A percentile compares a stretch with the other conserved stretches of the same genome.
Conservation (phyloP, 2,888 invertebrate genomes). For the Cataglyphis rosenhaueri region DNA sequence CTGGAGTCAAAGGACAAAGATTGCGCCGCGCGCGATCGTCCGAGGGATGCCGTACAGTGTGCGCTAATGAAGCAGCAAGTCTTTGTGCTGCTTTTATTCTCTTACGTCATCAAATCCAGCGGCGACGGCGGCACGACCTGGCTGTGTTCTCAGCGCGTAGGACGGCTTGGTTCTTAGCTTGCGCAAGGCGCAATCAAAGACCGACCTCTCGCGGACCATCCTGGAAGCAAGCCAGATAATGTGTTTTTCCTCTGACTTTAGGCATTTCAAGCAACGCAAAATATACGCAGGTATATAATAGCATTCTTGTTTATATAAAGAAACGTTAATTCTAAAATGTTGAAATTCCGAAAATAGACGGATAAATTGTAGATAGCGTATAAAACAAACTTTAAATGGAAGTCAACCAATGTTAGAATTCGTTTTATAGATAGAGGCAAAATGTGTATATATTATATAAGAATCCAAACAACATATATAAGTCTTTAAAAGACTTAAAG, state of each 20-base stretch:
- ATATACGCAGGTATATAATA: not conserved
- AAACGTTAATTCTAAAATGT: not conserved
- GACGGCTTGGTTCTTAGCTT: not conserved
- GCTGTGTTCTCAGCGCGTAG: constrained; percentile 37
- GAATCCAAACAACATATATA: too few relatives aligned
- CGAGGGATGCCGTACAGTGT: constrained; percentile 64
- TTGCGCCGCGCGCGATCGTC: constrained; percentile 27
- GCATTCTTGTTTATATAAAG: not conserved
- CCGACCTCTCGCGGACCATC: constrained; percentile 69
- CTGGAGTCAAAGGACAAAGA: constrained; percentile 48
- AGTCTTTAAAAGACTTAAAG: too few relatives aligned
- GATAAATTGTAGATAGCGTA: not conserved
- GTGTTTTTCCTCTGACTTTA: constrained; percentile 64
- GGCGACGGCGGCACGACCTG: constrained; percentile 43
- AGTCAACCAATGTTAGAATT: not conserved
- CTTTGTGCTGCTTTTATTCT: constrained; percentile 78
- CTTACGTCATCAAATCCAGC: constrained; percentile 74
- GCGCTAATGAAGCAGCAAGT: constrained; percentile 77
- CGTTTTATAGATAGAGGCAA: not conserved
- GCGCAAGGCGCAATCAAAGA: constrained; percentile 35
- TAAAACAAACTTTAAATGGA: not conserved
- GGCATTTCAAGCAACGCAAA: constrained; percentile 56
- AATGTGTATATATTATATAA: not conserved
- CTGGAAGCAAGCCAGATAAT: constrained; percentile 66
- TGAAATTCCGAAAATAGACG: not conserved